These are phyloP conservation scores for Dreissena polymorpha DNA, from an alignment of 1,140 invertebrate species.

Conservation along the genomic window DNA sequence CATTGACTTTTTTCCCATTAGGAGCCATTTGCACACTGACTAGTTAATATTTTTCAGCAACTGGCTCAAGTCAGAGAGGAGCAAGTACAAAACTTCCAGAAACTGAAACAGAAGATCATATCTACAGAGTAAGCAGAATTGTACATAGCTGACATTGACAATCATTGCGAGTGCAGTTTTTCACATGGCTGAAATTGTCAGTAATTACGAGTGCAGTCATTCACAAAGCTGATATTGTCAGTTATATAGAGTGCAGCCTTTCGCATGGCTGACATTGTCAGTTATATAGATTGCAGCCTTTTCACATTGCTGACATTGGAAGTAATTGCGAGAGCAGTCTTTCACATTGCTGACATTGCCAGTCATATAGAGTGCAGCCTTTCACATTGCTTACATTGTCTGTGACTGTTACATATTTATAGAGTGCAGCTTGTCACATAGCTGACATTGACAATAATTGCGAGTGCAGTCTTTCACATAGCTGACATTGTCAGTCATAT, in stretches of 20 bases:
- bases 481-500: not conserved
- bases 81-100: slow-evolving; percentile 29
- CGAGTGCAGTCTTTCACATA: no score
- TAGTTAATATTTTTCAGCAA: no score
- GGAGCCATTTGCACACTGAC: no score
- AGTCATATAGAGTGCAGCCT: not conserved
- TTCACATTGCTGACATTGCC: not conserved
- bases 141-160: not conserved
- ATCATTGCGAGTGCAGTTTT: not conserved
- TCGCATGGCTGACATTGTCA: not conserved
- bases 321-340: no score
- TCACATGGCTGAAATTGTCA: not conserved
- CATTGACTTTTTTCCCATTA: no score
- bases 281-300: not conserved
- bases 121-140: slow-evolving; percentile 29
- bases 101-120: slow-evolving; percentile 45
- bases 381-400: not conserved
- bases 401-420: no score
- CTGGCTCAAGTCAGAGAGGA: slow-evolving; percentile 8
- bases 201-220: no score
- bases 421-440: not conserved
- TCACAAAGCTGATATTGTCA: not conserved
- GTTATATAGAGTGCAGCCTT: not conserved
- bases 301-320: not conserved
- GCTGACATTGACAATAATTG: not conserved